These are phyloP conservation scores for Idaea straminata DNA, from an alignment of 2,888 invertebrate species.

Conservation along the genomic window DNA sequence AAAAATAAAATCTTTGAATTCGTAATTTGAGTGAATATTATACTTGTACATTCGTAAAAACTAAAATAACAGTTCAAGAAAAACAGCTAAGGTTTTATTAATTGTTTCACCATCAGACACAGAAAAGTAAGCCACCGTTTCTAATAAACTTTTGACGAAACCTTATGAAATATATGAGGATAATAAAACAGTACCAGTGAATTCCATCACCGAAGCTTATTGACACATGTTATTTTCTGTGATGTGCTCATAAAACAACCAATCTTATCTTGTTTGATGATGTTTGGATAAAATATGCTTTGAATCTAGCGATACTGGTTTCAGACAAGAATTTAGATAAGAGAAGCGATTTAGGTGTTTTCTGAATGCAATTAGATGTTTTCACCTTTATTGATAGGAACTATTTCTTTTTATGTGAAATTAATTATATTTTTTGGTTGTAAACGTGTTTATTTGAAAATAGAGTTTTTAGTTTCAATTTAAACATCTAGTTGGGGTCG, in stretches of 20 bases:
- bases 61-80: conserved; percentile 7
- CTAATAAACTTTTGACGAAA: conserved; percentile 60
- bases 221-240: conserved; percentile 66
- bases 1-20: too few species aligned
- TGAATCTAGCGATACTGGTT: conserved; percentile 26
- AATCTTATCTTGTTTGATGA: conserved; percentile 57
- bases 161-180: conserved; percentile 45
- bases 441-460: not conserved
- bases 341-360: conserved; percentile 20
- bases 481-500: too few species aligned
- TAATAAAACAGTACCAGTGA: conserved; percentile 55
- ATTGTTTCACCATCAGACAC: conserved; percentile 21
- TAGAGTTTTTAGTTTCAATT: not conserved
- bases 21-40: too few species aligned
- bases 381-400: conserved; percentile 25
- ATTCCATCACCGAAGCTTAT: conserved; percentile 53
- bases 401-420: conserved; percentile 21
- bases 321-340: conserved; percentile 28
- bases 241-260: conserved; percentile 58
- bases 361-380: conserved; percentile 19
- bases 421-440: not conserved
- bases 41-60: too few species aligned
- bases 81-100: conserved; percentile 5
- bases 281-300: conserved; percentile 52
- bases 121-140: conserved; percentile 34